A percentile compares a stretch with the other conserved stretches of the same genome.
Evolutionary conservation across 2,113 vertebrate species (phyloP).

Genomic region (Chionodraco myersi): DNA sequence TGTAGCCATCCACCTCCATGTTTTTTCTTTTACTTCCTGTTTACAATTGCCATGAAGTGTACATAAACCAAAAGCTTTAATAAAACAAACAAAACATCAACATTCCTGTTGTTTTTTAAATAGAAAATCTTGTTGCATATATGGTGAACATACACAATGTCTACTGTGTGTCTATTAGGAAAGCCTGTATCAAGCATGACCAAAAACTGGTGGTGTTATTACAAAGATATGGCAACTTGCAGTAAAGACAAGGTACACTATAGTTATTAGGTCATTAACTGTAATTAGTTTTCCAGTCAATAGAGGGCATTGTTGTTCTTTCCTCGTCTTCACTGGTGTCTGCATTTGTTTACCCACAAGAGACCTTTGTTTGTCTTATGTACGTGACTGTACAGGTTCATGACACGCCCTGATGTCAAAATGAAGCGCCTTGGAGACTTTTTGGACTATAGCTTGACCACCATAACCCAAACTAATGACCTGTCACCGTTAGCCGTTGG

Average conservation of each 20-base stretch:
- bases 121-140: not conserved
- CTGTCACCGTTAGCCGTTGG: conserved; percentile 86
- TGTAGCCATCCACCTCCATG: too few species aligned
- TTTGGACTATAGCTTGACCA: conserved; percentile 91
- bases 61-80: too few species aligned
- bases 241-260: not conserved
- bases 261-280: not conserved
- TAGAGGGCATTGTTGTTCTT: conserved; percentile 58
- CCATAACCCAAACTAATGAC: conserved; percentile 85
- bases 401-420: conserved; percentile 93
- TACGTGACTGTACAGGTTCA: conserved; percentile 84
- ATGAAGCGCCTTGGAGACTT: conserved; percentile 90
- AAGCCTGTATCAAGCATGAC: not conserved
- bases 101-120: too few species aligned
- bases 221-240: not conserved
- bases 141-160: not conserved
- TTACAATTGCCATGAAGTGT: not conserved
- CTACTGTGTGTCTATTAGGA: not conserved
- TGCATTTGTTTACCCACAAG: not conserved
- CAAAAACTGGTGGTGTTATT: not conserved
- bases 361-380: conserved; percentile 20
- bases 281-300: conserved; percentile 37
- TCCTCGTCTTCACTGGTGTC: not conserved
- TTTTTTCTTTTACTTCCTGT: not conserved
- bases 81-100: too few species aligned